Evolutionary conservation across 2,797 vertebrate species (phyloP).

Genomic region (Lithobates pipiens): DNA sequence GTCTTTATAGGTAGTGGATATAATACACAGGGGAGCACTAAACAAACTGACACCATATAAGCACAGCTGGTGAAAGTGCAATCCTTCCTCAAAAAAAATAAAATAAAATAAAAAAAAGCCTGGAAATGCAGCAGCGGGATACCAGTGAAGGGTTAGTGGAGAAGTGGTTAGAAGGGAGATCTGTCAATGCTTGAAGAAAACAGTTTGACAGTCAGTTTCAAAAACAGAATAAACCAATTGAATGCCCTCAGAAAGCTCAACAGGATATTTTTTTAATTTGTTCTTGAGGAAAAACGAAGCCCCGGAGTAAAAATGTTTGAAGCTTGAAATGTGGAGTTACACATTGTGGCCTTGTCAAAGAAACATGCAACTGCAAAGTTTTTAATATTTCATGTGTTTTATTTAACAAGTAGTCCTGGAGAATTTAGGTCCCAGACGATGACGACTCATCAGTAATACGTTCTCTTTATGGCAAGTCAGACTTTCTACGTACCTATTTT

Average conservation of each 20-base stretch:
- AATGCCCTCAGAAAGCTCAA: slow-evolving; percentile 59
- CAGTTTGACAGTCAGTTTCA: slow-evolving; percentile 60
- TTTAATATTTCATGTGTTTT: slow-evolving; percentile 42
- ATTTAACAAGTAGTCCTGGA: slow-evolving; percentile 20
- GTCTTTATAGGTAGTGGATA: slow-evolving; percentile 58
- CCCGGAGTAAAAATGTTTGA: slow-evolving; percentile 36
- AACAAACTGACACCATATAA: slow-evolving; percentile 53
- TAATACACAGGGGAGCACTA: slow-evolving; percentile 59
- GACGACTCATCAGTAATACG: background rate
- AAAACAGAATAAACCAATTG: slow-evolving; percentile 60
- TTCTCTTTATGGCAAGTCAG: background rate
- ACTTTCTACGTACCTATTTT: background rate
- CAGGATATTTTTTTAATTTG: slow-evolving; percentile 58
- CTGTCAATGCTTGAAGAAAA: slow-evolving; percentile 62
- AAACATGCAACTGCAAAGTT: background rate
- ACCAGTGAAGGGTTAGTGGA: slow-evolving; percentile 51
- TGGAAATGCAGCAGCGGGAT: slow-evolving; percentile 57
- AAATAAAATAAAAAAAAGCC: slow-evolving; percentile 5
- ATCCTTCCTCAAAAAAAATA: slow-evolving; percentile 43
- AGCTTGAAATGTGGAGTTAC: slow-evolving; percentile 31
- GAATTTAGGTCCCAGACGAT: background rate
- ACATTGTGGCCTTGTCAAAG: slow-evolving; percentile 21
- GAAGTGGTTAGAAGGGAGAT: slow-evolving; percentile 61
- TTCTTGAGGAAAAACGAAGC: slow-evolving; percentile 44
- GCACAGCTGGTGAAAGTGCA: slow-evolving; percentile 63